Evolutionary conservation across 2,113 vertebrate species (phyloP).

Genomic region (Erythrocebus patas): DNA sequence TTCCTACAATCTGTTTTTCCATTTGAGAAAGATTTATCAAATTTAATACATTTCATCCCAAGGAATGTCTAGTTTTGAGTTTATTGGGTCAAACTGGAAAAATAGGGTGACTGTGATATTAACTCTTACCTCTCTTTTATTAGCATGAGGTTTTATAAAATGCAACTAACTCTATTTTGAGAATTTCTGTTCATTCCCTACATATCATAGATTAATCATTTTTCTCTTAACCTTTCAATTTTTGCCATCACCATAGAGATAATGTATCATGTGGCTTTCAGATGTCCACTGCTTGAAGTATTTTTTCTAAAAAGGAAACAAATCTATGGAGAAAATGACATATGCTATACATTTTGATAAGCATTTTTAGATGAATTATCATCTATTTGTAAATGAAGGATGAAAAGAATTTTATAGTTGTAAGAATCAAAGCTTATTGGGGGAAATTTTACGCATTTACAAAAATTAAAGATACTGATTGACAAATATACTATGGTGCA

Average conservation of each 20-base stretch:
- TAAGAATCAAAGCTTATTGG: not conserved
- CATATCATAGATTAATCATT: not conserved
- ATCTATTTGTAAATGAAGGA: not conserved
- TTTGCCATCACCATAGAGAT: not conserved
- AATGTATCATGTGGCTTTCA: not conserved
- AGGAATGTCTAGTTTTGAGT: not conserved
- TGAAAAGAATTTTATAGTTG: not conserved
- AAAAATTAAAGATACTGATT: not conserved
- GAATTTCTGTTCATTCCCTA: not conserved
- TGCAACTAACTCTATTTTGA: not conserved
- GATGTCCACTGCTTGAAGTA: not conserved
- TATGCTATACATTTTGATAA: not conserved
- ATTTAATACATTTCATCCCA: not conserved
- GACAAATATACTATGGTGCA: not conserved
- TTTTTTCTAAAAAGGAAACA: not conserved
- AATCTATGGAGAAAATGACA: not conserved
- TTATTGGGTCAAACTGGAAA: not conserved
- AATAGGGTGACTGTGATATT: not conserved
- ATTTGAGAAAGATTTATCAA: not conserved
- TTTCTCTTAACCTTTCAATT: constrained; percentile 20
- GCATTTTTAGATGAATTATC: not conserved
- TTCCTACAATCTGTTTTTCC: not conserved
- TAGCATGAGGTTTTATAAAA: not conserved
- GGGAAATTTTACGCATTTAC: not conserved
- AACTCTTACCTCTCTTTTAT: not conserved